These are phyloP conservation scores for Conger conger DNA, from an alignment of 2,113 vertebrate species.

Conservation along the genomic window DNA sequence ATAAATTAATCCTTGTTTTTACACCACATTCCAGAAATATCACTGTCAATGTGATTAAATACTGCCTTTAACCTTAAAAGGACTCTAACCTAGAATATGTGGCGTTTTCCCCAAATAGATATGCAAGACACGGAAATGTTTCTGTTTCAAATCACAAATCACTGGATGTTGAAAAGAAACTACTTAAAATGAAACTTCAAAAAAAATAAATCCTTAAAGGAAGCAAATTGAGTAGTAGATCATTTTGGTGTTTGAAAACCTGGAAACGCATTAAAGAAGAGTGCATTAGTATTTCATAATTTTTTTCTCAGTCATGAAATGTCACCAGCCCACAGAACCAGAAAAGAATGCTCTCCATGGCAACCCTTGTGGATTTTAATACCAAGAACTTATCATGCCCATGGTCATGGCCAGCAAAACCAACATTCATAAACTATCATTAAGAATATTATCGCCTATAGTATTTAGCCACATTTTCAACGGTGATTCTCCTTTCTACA, in stretches of 20 bases:
- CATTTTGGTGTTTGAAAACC: neutral
- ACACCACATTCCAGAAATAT: neutral
- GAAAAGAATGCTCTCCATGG: neutral
- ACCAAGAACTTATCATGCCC: neutral
- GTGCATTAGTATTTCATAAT: neutral
- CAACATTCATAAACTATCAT: neutral
- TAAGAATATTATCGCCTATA: neutral
- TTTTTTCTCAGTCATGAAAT: neutral
- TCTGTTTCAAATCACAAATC: neutral
- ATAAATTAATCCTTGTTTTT: neutral
- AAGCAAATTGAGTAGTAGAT: neutral
- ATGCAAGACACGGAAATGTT: neutral
- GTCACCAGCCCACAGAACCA: neutral
- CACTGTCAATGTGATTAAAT: neutral
- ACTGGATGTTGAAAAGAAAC: neutral
- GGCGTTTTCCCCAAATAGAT: neutral
- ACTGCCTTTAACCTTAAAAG: neutral
- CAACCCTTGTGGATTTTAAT: no score
- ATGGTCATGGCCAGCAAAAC: neutral
- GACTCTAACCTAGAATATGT: neutral
- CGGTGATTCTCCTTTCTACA: no score
- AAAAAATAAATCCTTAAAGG: neutral
- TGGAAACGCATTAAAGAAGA: neutral
- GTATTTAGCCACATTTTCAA: no score
- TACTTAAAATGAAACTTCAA: neutral